Conservation (phyloP, 2,113 vertebrate genomes). For the Pongo pygmaeus region DNA sequence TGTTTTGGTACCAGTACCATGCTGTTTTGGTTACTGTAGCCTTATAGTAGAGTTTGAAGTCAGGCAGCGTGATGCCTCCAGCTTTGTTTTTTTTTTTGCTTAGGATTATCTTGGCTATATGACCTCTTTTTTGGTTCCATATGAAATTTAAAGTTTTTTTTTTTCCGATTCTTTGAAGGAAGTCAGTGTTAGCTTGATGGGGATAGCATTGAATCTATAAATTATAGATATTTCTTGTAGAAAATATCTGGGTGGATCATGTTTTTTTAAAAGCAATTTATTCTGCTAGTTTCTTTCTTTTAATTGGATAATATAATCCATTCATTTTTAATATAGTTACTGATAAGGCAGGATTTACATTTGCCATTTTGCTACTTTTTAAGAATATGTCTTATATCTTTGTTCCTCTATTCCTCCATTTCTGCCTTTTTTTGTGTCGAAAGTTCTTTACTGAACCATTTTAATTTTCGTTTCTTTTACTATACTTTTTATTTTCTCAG, state of each 20-base stretch:
- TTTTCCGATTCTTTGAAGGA: too few species aligned
- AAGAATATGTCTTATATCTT: background rate
- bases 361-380: background rate
- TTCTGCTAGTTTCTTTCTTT: background rate
- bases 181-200: too few species aligned
- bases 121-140: too few species aligned
- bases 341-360: background rate
- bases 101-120: too few species aligned
- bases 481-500: background rate
- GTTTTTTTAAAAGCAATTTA: background rate
- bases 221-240: background rate
- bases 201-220: background rate
- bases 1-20: too few species aligned
- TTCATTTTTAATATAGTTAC: background rate
- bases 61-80: too few species aligned
- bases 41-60: too few species aligned
- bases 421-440: background rate
- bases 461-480: background rate
- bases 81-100: too few species aligned
- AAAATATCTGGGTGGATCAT: background rate
- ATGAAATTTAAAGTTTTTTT: too few species aligned
- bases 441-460: background rate
- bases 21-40: too few species aligned
- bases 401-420: background rate
- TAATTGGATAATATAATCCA: background rate